Base-by-base conservation (phyloP, 2,888 invertebrate genomes). In the Leptinotarsa juncta region DNA sequence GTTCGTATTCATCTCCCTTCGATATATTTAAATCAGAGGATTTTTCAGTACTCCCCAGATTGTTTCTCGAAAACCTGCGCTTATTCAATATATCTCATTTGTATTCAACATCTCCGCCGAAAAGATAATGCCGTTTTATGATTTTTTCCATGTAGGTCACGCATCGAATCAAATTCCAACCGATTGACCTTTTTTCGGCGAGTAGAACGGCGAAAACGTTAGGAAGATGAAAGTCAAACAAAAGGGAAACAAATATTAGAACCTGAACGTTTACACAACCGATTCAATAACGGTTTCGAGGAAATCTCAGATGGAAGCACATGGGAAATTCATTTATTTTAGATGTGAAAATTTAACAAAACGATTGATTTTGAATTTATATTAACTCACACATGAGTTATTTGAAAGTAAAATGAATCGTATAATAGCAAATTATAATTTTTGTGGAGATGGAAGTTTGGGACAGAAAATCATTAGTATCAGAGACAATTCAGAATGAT, bases 191-290 rank as follows among this genome's bases (percentile, higher is more conserved):
- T 70, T 70, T 70, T 55, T 70, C 67, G 49, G 66, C 67, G 60
- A 65, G 60, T 50, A 57, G 50, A 57, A 66, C 51, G 57, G 53
- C 60, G 69, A 67, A 70, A 70, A 74, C 23, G 70, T 67, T 70
- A 70, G 65, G 55, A 66, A 70, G 67, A 74, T 70, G 70, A 50
- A 74, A 74, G 65, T 65, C 70, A 70, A 74, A 74, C 70, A 74
- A 74, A 42, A 65, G 67, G 67, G 62, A 70, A 74, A 74, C 73
- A 74, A 74, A 70, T 66, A 70, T 67, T 51, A 67, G 70, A 67
- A 60, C 73, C 70, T 42, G n/a, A 32, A 50, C 62, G 70, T 74
- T 74, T 70, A 70, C 73, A 66, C 67, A 67, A 70, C 70, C 73
- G 73, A 74, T 67, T 42, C 55, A 51, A 67, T 73, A 49, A 66